Conservation (phyloP, 2,888 invertebrate genomes). For the Poecilus cupreus region DNA sequence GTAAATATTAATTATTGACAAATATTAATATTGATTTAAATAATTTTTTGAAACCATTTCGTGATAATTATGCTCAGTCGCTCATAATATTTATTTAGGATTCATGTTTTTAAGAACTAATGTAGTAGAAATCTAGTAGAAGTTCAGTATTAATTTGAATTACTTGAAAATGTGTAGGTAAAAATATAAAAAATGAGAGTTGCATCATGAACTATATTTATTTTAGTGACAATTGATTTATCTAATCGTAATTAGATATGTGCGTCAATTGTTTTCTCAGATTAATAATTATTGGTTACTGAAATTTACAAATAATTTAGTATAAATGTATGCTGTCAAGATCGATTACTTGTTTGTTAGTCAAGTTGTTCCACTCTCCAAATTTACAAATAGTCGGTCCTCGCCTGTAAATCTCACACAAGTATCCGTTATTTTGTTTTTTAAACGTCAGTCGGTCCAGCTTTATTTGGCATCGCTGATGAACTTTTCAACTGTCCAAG, state of each 20-base stretch:
- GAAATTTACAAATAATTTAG: not conserved
- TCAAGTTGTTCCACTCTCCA: not conserved
- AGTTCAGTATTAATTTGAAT: too few species aligned
- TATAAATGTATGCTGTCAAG: not conserved
- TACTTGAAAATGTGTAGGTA: too few species aligned
- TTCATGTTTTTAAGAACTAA: too few species aligned
- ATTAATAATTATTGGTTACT: not conserved
- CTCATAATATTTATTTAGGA: too few species aligned
- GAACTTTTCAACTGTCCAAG: slow-evolving; percentile 56
- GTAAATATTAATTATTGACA: too few species aligned
- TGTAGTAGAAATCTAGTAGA: too few species aligned
- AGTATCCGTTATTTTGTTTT: slow-evolving; percentile 37
- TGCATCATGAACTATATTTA: slow-evolving; percentile 5
- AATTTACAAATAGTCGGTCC: not conserved
- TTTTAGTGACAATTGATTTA: not conserved
- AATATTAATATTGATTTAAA: too few species aligned
- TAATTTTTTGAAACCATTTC: too few species aligned
- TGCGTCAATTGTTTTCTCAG: not conserved
- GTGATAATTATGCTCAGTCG: too few species aligned
- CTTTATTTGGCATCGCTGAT: slow-evolving; percentile 48
- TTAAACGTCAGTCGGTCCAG: not conserved
- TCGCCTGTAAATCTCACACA: slow-evolving; percentile 5
- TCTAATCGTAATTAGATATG: slow-evolving; percentile 4
- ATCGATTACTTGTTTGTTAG: not conserved
- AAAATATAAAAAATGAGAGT: not conserved